Evolutionary conservation across 1,140 invertebrate species (phyloP), one percentile per base, ranked within the genome.

Genomic region (Pogonus chalceus): DNA sequence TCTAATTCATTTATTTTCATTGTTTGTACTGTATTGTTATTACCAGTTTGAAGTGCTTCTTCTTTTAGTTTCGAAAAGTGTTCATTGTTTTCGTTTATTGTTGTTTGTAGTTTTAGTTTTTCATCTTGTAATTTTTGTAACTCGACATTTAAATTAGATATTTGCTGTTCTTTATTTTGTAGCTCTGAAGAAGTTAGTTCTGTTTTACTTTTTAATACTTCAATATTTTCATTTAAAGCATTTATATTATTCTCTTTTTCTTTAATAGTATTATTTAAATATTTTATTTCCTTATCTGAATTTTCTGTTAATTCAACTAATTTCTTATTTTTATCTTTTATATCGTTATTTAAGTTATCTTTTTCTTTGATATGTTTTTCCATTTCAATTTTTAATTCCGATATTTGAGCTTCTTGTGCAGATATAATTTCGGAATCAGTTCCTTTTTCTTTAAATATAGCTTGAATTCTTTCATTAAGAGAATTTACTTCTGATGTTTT

Each of bases 221-320:
- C 66, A 23, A 70, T 67, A 56, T 71, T 64, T 10, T 65, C 54
- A 54, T 70, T 70, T 3, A 65, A 62, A 48, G 62, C 64, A 20
- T 61, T 60, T 58, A 66, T 61, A 31, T 64, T 58, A 51, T 69
- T 63, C 22, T 69, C 62, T 56, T 72, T 62, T 58, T 70, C 68
- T 62, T 63, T 54, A 48, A 73, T 62, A 46, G 60, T 67, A 21
- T 65, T 71, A 52, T 74, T 70, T 35, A 68, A 60, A 52, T 70
- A 65, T n/a, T 58, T 59, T 22, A 70, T 60, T 59, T 70, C 69
- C 43, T 62, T 54, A 62, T 72, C 65, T 9, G 76, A 35, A 56
- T 72, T 65, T 60, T 69, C 70, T 54, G 72, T 72, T 57, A 72
- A 48, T 35, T 46, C 46, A 4, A 49, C 56, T 16, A 70, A 54